These are phyloP conservation scores for Pegea sp. DNA, from an alignment of 23 tunicate species.

Conservation along the genomic window DNA sequence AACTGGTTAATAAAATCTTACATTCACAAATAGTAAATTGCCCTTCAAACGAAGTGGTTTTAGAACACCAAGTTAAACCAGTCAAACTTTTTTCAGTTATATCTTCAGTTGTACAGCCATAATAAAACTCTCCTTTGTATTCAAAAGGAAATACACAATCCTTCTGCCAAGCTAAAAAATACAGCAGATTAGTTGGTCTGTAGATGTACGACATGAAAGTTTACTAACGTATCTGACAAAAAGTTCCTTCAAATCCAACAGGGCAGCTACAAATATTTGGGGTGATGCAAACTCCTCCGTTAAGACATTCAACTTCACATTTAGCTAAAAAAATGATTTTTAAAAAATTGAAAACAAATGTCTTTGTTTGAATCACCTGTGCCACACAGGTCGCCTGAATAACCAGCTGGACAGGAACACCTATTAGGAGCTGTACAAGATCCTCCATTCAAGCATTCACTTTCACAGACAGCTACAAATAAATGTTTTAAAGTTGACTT, in stretches of 20 bases:
- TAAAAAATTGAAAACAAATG: too few species aligned
- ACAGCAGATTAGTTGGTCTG: background rate
- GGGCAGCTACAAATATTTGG: constrained; percentile 42
- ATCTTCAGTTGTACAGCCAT: constrained; percentile 39
- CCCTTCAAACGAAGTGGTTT: constrained; percentile 39
- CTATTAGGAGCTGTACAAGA: constrained; percentile 36
- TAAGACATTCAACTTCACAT: constrained; percentile 26
- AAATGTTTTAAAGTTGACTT: too few species aligned
- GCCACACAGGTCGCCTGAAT: constrained; percentile 15
- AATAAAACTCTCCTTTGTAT: constrained; percentile 63
- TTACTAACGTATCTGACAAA: constrained; percentile 69
- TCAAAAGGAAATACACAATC: constrained; percentile 61
- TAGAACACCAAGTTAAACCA: constrained; percentile 57
- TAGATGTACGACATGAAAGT: background rate
- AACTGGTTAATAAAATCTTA: constrained; percentile 9
- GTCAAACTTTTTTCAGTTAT: constrained; percentile 20
- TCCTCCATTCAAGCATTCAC: constrained; percentile 20
- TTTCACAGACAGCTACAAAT: background rate
- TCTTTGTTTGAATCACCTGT: constrained; percentile 41
- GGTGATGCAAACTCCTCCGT: constrained; percentile 42
- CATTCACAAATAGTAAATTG: constrained; percentile 32
- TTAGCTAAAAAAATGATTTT: too few species aligned
- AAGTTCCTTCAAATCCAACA: constrained; percentile 40
- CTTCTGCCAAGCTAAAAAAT: constrained; percentile 5
- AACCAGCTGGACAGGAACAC: constrained; percentile 23